Conservation (phyloP, 2,888 invertebrate genomes). For the Cephalotes varians region DNA sequence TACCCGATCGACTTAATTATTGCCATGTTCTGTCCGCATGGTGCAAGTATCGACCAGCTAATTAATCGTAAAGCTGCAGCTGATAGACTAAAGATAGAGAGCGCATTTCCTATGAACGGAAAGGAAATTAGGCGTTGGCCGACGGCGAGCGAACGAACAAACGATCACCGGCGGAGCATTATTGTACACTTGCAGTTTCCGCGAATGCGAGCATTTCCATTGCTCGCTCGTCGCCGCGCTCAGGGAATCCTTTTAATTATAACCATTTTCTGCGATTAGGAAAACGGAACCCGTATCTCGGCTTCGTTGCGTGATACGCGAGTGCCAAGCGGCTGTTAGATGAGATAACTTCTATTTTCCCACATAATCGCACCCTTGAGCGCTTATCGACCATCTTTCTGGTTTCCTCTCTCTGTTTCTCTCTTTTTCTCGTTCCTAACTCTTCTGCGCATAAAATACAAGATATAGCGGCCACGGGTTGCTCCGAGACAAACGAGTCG, state of each 20-base stretch:
- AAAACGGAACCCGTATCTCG: slow-evolving; percentile 56
- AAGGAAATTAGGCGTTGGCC: slow-evolving; percentile 70
- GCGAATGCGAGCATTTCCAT: slow-evolving; percentile 26
- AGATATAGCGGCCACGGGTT: not conserved
- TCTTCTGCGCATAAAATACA: not conserved
- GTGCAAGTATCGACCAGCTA: slow-evolving; percentile 71
- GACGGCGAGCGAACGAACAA: slow-evolving; percentile 32
- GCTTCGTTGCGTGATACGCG: slow-evolving; percentile 33
- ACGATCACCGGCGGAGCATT: slow-evolving; percentile 19
- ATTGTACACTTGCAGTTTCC: slow-evolving; percentile 49
- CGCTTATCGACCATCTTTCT: slow-evolving; percentile 46
- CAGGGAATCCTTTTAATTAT: slow-evolving; percentile 54
- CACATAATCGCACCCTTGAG: slow-evolving; percentile 47
- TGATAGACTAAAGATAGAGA: slow-evolving; percentile 57
- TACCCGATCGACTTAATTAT: slow-evolving; percentile 73
- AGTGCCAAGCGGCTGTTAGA: slow-evolving; percentile 38
- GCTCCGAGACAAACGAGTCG: slow-evolving; percentile 18
- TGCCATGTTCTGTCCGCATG: slow-evolving; percentile 54
- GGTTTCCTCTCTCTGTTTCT: slow-evolving; percentile 12
- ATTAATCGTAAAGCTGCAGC: slow-evolving; percentile 71
- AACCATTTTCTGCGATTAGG: slow-evolving; percentile 57
- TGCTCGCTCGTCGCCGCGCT: not conserved
- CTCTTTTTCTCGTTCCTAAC: not conserved
- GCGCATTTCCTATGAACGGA: slow-evolving; percentile 68
- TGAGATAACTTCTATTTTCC: slow-evolving; percentile 54